Conservation (phyloP, 2,113 vertebrate species). For the Malurus alboscapulatus region DNA sequence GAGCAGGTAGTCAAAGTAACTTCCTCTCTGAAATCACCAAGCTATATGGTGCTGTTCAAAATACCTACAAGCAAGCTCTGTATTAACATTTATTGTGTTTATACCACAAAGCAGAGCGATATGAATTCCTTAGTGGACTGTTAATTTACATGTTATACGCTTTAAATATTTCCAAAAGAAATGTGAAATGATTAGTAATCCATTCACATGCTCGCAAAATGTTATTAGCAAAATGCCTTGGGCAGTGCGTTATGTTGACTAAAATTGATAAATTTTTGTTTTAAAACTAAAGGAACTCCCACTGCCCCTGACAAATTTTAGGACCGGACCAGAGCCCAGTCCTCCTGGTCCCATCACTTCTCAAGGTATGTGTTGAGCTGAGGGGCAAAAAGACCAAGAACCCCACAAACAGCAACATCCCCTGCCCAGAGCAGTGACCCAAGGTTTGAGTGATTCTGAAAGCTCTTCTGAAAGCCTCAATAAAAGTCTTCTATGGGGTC, state of each 20-base stretch:
- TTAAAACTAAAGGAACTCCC: not conserved
- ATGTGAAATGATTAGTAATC: conserved; percentile 70
- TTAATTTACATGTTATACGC: conserved; percentile 74
- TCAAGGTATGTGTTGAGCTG: not conserved
- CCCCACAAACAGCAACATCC: not conserved
- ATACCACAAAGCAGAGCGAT: conserved; percentile 66
- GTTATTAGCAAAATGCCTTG: conserved; percentile 72
- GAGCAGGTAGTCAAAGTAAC: not conserved
- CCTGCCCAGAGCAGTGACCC: fast-evolving
- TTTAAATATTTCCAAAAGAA: conserved; percentile 73
- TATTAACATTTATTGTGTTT: conserved; percentile 72
- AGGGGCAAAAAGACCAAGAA: not conserved
- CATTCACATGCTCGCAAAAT: conserved; percentile 57
- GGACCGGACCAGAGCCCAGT: not conserved
- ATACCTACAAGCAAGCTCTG: conserved; percentile 59
- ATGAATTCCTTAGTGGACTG: conserved; percentile 81
- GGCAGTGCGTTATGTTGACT: conserved; percentile 48
- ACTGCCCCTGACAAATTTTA: not conserved
- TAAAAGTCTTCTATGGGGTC: not conserved
- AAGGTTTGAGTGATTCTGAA: not conserved
- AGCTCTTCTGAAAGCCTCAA: not conserved
- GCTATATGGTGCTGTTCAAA: not conserved
- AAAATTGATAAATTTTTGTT: conserved; percentile 53
- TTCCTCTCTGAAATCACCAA: not conserved
- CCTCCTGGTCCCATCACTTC: not conserved